Base-by-base conservation (phyloP, 2,797 vertebrate genomes). In the Argentina silus region DNA sequence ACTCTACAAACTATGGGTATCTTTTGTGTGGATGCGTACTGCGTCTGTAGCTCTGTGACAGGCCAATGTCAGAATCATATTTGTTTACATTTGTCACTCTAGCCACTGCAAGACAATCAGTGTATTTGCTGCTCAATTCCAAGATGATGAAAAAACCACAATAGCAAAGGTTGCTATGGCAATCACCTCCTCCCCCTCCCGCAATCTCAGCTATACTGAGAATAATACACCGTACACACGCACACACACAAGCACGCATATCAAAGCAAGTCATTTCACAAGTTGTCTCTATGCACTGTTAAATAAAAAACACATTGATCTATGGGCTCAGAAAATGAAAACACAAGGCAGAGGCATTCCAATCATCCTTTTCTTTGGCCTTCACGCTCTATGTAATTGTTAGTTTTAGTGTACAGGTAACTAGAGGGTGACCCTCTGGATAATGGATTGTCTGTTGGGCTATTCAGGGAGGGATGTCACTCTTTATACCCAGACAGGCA, bases 331-430 rank as follows among this genome's bases (percentile, higher is more conserved):
- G 17, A 60, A 70, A 79, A 61, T 81, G 72, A 83, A 78, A 82
- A 62, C 61, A 68, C 67, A 66, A 73, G 27, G 27, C 2, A 36
- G 27, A 47, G 55, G 11, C 74, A 79, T 69, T 78, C 65, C 77
- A 82, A 80, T 85, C 76, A 78, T 75, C 62, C 68, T 48, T 70
- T 70, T 55, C 36, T 69, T 69, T 57, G 27, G 73, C 77, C 74
- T 79, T 77, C 51, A 17, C 50, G 72, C 63, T 62, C 21, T 61
- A 51, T 61, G 47, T 59, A 69, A 57, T 70, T 77, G 67, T n/a
- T 84, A 60, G 68, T 79, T 53, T 78, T 69, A 78, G 72, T 45
- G 69, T 74, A 64, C 57, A 79, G 59, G 67, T 76, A 74, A 81
- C 76, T 53, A 77, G 74, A 63, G 56, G 60, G 19, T 43, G 74